Evolutionary conservation across 2,113 vertebrate species (phyloP).

Genomic region (Trematomus loennbergii): DNA sequence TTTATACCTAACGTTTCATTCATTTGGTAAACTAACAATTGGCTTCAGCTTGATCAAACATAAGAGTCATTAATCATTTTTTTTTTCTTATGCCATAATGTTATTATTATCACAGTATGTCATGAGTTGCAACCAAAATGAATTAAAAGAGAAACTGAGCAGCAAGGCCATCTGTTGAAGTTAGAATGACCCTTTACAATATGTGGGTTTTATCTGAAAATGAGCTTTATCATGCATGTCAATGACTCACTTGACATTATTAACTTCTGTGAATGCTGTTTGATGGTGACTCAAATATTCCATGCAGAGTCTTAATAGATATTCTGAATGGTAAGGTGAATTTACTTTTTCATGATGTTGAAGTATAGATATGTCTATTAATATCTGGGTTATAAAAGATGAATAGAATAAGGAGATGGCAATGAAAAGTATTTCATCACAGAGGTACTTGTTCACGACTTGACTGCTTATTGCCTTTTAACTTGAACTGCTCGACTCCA

Average conservation of each 20-base stretch:
- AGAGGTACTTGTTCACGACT: conserved; percentile 29
- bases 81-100: neutral
- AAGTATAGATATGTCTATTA: conserved; percentile 24
- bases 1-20: neutral
- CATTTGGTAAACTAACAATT: neutral
- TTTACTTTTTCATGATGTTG: neutral
- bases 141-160: neutral
- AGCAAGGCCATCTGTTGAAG: neutral
- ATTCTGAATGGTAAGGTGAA: neutral
- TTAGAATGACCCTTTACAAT: neutral
- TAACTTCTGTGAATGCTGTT: neutral
- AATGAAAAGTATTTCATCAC: conserved; percentile 68
- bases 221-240: neutral
- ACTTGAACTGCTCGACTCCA: conserved; percentile 51
- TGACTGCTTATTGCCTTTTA: conserved; percentile 54
- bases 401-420: conserved; percentile 12
- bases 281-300: conserved; percentile 3
- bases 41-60: neutral
- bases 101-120: neutral
- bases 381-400: conserved; percentile 10
- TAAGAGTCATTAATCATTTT: neutral
- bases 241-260: too few species aligned
- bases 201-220: neutral
- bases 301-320: neutral
- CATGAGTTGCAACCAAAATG: neutral